Percentiles rank a stretch among this genome's conserved stretches.
Evolutionary conservation across 2,113 vertebrate genomes (phyloP).

Genomic region (Lagenorhynchus albirostris): DNA sequence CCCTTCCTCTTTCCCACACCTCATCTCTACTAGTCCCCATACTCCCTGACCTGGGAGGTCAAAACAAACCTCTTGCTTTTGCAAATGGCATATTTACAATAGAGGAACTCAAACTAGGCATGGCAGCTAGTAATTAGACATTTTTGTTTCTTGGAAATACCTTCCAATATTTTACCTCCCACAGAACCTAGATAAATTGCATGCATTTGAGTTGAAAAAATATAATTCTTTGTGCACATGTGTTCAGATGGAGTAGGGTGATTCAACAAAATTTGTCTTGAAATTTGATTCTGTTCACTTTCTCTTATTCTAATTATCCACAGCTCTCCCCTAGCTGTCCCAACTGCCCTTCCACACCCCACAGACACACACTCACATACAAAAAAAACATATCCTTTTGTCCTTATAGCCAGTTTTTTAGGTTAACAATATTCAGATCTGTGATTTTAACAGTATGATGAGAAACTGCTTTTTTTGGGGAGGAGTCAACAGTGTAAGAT

Average conservation of each 20-base stretch:
- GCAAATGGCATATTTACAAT: background rate
- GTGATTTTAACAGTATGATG: constrained; percentile 37
- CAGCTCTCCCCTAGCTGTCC: background rate
- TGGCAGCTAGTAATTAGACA: background rate
- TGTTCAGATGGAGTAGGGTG: constrained; percentile 7
- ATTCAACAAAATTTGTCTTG: constrained; percentile 58
- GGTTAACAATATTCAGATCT: constrained; percentile 65
- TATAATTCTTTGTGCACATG: background rate
- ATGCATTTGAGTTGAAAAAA: constrained; percentile 44
- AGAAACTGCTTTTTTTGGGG: constrained; percentile 59
- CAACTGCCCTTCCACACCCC: background rate
- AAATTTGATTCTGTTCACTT: constrained; percentile 38
- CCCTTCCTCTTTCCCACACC: background rate
- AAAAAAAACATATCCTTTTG: constrained; percentile 4
- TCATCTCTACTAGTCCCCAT: background rate
- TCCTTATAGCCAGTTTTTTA: constrained; percentile 10
- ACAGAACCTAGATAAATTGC: constrained; percentile 14
- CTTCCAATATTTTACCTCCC: background rate
- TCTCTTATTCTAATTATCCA: constrained; percentile 8
- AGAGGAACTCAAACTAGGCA: constrained; percentile 32
- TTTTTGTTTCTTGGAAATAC: constrained; percentile 26
- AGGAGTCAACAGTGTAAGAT: constrained; percentile 47
- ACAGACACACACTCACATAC: background rate
- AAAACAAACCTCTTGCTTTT: constrained; percentile 41
- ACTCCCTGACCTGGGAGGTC: constrained; percentile 34